A percentile compares a stretch with the other conserved stretches of the same genome.
Evolutionary conservation across 1,140 invertebrate genomes (phyloP).

Genomic region (Steinernema feltiae): DNA sequence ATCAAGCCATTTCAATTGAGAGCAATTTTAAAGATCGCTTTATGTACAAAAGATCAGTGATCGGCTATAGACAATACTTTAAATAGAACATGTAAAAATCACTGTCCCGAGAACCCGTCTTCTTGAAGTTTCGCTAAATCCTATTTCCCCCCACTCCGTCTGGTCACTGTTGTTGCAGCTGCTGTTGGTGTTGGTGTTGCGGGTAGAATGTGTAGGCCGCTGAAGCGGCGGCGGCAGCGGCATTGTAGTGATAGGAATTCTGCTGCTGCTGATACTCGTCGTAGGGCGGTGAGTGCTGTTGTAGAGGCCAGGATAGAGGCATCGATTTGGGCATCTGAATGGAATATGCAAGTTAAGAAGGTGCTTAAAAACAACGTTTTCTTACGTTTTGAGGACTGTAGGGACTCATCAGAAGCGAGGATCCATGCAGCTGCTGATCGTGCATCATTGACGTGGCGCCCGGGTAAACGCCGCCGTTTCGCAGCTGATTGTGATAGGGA

Average conservation of each 20-base stretch:
- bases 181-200: too few relatives aligned
- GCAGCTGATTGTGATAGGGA: neutral
- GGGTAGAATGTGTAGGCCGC: too few relatives aligned
- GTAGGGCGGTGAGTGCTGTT: neutral
- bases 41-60: neutral
- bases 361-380: neutral
- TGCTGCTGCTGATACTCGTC: neutral
- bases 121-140: neutral
- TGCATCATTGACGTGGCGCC: neutral
- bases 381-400: neutral
- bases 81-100: neutral
- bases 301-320: neutral
- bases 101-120: conserved; percentile 9
- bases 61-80: neutral
- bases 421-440: neutral
- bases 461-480: neutral
- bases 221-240: neutral
- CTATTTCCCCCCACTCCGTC: too few relatives aligned
- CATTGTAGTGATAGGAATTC: neutral
- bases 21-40: neutral
- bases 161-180: too few relatives aligned
- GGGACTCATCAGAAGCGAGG: neutral
- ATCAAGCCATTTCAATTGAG: too few relatives aligned
- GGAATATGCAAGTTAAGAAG: neutral
- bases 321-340: neutral